Evolutionary conservation across 1,140 invertebrate species (phyloP), one percentile per base, ranked within the genome.

Genomic region (Dryas iulia): DNA sequence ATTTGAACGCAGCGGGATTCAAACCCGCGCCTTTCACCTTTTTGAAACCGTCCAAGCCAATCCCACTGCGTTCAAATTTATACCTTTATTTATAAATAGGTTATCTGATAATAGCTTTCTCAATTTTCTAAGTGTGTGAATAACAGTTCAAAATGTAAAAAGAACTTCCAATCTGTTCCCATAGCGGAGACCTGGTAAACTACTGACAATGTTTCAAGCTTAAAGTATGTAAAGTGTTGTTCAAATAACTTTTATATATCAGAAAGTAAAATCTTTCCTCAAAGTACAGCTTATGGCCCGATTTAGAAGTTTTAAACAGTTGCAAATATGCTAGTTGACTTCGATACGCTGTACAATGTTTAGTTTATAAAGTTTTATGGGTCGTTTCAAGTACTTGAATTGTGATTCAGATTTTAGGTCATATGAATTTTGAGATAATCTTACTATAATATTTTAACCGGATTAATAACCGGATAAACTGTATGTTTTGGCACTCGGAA

Each of bases 321-420:
- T 47, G 39, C 39, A 47, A 47, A 47, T 47, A 47, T 47, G 39
- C 39, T 47, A 47, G 39, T 47, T 47, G 39, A 47, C 39, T 47
- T 21, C 39, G 39, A 47, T 47, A 47, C 39, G 39, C 21, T 47
- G 14, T 47, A 47, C 39, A 47, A 47, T 47, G 39, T 47, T 47
- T 47, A 21, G 39, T 47, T 21, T 47, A 10, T 18, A 47, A 47
- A 47, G 14, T 47, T 47, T 47, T 47, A 21, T 47, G 21, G 18
- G 39, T 21, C 39, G 39, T 21, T 21, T 21, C 5, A 47, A 10
- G 2, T 47, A 47, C 14, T 18, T 47, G n/a, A 47, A 47, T 10
- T 47, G 6, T 47, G 14, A 8, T 47, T 47, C 18, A 18, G 14
- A 8, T 47, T 47, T 8, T 18, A 47, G 39, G 21, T 47, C 21